Percentiles rank a stretch among this genome's conserved stretches.
Evolutionary conservation across 2,797 vertebrate genomes (phyloP).

Genomic region (Anguilla pacifica): DNA sequence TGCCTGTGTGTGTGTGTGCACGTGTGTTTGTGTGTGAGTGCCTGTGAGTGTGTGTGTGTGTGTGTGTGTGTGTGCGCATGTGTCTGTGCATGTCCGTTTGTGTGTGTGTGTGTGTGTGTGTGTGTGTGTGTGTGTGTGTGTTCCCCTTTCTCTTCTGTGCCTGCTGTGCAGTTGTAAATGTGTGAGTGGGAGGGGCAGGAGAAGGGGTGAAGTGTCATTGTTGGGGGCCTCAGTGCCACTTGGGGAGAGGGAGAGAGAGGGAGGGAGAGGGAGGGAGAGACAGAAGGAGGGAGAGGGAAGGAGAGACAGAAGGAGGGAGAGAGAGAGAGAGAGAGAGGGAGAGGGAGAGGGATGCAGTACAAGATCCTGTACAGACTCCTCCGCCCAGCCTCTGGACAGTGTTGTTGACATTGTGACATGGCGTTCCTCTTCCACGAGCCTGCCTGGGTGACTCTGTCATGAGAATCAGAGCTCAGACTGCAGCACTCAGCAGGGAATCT

Average conservation of each 20-base stretch:
- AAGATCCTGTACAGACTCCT: slow-evolving; percentile 50
- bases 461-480: background rate
- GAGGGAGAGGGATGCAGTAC: slow-evolving; percentile 38
- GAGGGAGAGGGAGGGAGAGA: slow-evolving; percentile 46
- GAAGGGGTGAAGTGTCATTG: slow-evolving; percentile 56
- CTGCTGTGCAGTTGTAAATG: slow-evolving; percentile 33
- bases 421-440: background rate
- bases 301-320: slow-evolving; percentile 33
- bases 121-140: slow-evolving; percentile 11
- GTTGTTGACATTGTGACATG: background rate
- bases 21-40: background rate
- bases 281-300: slow-evolving; percentile 44
- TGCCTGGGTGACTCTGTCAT: background rate
- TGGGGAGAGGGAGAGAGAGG: slow-evolving; percentile 42
- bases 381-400: background rate
- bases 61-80: background rate
- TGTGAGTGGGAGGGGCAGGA: slow-evolving; percentile 21
- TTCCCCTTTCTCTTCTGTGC: slow-evolving; percentile 33
- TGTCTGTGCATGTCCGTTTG: background rate
- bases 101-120: slow-evolving; percentile 28
- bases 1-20: background rate
- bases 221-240: slow-evolving; percentile 53
- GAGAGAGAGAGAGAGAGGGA: slow-evolving; percentile 51
- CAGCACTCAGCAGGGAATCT: background rate
- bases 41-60: background rate